Base-by-base conservation (phyloP, 2,113 vertebrate genomes). In the Lagenorhynchus albirostris region DNA sequence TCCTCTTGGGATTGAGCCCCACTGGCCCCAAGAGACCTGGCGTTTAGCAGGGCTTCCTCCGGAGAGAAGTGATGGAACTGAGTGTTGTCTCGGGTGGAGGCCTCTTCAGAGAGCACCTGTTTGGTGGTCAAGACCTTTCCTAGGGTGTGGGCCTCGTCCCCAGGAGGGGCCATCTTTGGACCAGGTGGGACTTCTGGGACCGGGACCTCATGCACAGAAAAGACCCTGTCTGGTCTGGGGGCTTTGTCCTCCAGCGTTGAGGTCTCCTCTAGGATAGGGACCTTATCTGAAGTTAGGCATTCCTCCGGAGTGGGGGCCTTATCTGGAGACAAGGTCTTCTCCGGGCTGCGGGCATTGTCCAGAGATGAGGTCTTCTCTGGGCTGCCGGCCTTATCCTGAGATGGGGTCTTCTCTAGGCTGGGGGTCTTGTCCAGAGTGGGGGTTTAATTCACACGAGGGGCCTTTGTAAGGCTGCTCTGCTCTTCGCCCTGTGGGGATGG, bases 401-500 rank as follows among this genome's bases (percentile, higher is more conserved):
- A 1, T 2, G 3, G n/a, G 20, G 44, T 80, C 55, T 71, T 88
- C 77, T 81, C 81, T 38, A 89, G 60, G 29, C 7, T 55, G 70
- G 89, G 6, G 38, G 14, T 31, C 47, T 83, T 91, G 13, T 74
- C 31, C 6, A 31, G 47, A 63, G 31, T 8, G 10, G 77, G 77
- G 58, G 73, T n/a, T 70, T 93, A 97, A 41, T 77, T 96, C 38
- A 29, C 38, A 93, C 31, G 18, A 38, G 74, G 21, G 53, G 50
- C 31, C 76, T 96, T 97, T 23, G 80, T 47, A 2, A 44, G 50
- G 33, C 74, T 87, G 65, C 23, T 94, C 50, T 55, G 95, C 44
- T 85, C 71, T 85, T 92, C 63, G 9, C 85, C 80, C 98, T 98
- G 86, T 79, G 33, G 92, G 15, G 68, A 89, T 2, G 44, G n/a